phyloP scores from a whole-genome alignment of 2,888 invertebrate species.

The Brachynemurus nebulosus region DNA sequence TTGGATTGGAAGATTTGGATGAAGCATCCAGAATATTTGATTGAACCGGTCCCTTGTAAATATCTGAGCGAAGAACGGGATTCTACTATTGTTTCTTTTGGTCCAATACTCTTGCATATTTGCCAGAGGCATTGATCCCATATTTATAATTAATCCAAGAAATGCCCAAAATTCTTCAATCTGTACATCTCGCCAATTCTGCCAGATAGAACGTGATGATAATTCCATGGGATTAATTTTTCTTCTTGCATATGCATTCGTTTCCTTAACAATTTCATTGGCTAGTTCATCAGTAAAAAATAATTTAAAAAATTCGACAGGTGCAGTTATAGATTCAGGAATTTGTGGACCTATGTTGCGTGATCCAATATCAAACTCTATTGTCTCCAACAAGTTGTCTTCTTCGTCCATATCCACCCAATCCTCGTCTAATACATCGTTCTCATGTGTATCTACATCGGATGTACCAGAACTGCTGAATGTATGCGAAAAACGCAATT shows the following conservation, averaged over 20 bases:
- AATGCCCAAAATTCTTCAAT: constrained; percentile 16
- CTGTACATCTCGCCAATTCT: constrained; percentile 12
- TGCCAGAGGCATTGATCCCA: not conserved
- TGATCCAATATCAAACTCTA: no score
- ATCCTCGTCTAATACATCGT: no score
- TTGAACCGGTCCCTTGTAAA: not conserved
- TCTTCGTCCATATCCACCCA: no score
- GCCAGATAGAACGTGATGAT: constrained; percentile 14
- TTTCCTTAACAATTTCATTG: constrained; percentile 5
- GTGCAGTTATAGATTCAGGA: constrained; percentile 9
- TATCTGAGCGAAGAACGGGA: not conserved
- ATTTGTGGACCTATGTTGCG: constrained; percentile 15
- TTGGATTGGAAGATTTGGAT: no score
- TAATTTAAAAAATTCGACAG: constrained; percentile 14
- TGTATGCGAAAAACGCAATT: no score
- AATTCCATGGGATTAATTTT: constrained; percentile 8
- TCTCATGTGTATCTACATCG: no score
- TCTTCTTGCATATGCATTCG: constrained; percentile 10
- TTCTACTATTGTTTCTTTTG: not conserved
- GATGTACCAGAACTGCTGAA: no score
- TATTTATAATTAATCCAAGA: constrained; percentile 7
- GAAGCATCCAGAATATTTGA: not conserved
- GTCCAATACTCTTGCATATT: not conserved
- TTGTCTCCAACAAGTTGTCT: no score
- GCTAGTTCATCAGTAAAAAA: constrained; percentile 11